Evolutionary conservation across 1,140 invertebrate species (phyloP).

Genomic region (Himalopsyche phryganea): DNA sequence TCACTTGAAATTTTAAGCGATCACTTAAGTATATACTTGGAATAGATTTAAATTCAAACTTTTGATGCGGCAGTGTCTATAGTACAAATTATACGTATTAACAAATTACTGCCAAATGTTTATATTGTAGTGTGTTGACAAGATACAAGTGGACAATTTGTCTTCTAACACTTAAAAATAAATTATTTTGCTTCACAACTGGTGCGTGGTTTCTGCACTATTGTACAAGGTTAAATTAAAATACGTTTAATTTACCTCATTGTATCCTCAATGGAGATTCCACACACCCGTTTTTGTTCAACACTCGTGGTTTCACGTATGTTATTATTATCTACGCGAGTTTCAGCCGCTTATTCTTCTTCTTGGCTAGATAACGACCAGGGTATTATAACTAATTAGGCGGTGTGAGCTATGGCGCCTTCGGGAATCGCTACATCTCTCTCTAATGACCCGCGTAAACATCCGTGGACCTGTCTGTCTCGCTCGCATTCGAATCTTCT

Average conservation of each 20-base stretch:
- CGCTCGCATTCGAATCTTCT: background rate
- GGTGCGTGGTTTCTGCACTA: conserved; percentile 7
- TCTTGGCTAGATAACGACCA: conserved; percentile 28
- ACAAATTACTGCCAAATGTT: too few species aligned
- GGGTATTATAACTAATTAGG: conserved; percentile 33
- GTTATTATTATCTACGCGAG: conserved; percentile 10
- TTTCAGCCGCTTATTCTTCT: conserved; percentile 22
- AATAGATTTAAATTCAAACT: too few species aligned
- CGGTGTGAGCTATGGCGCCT: conserved; percentile 29
- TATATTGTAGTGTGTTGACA: too few species aligned
- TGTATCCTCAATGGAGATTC: conserved; percentile 9
- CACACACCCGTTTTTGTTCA: conserved; percentile 20
- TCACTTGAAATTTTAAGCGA: too few species aligned
- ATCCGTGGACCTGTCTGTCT: background rate
- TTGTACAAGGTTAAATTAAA: conserved; percentile 25
- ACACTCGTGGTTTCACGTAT: conserved; percentile 5
- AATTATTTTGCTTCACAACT: too few species aligned
- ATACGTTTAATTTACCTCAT: conserved; percentile 26
- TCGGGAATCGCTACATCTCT: conserved; percentile 15
- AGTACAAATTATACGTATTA: too few species aligned
- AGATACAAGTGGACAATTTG: too few species aligned
- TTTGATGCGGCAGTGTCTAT: too few species aligned
- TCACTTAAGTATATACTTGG: too few species aligned
- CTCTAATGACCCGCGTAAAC: background rate
- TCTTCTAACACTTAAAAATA: too few species aligned